Percentiles rank a stretch among this genome's conserved stretches.
phyloP scores from a whole-genome alignment of 2,797 vertebrate genomes.

The Pogonophryne albipinna region DNA sequence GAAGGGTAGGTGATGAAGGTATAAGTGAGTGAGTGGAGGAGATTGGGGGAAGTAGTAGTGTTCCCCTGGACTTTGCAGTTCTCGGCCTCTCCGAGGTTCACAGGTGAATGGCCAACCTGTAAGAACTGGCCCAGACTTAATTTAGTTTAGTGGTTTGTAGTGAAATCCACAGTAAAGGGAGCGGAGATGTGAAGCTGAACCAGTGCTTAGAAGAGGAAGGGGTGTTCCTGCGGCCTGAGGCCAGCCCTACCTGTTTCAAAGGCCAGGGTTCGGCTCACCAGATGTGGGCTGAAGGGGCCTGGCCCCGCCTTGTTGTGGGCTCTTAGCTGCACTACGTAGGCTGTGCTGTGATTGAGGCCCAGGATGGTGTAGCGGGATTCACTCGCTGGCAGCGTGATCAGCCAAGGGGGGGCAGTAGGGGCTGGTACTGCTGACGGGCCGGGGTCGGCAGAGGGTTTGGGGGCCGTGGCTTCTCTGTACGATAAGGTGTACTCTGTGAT shows the following conservation, averaged over 20 bases:
- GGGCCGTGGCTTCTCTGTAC: conserved; percentile 84
- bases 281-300: conserved; percentile 92
- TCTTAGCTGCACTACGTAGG: conserved; percentile 93
- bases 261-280: conserved; percentile 92
- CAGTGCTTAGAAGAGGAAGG: conserved; percentile 69
- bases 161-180: conserved; percentile 66
- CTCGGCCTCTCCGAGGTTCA: conserved; percentile 59
- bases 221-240: conserved; percentile 58
- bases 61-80: conserved; percentile 62
- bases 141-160: conserved; percentile 63
- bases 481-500: conserved; percentile 91
- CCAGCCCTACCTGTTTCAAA: conserved; percentile 94
- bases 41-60: conserved; percentile 62
- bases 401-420: conserved; percentile 70
- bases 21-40: conserved; percentile 80
- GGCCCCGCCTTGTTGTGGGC: conserved; percentile 93
- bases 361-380: conserved; percentile 89
- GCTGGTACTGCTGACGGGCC: conserved; percentile 44
- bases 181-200: conserved; percentile 65
- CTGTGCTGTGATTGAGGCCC: conserved; percentile 93
- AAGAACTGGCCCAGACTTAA: conserved; percentile 74
- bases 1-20: conserved; percentile 83
- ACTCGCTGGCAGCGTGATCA: conserved; percentile 87
- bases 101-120: conserved; percentile 56
- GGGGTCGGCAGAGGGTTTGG: conserved; percentile 53